Evolutionary conservation across 2,888 invertebrate genomes (phyloP), one percentile per base, ranked within the genome.

Genomic region (Disparrhopalites patrizii): DNA sequence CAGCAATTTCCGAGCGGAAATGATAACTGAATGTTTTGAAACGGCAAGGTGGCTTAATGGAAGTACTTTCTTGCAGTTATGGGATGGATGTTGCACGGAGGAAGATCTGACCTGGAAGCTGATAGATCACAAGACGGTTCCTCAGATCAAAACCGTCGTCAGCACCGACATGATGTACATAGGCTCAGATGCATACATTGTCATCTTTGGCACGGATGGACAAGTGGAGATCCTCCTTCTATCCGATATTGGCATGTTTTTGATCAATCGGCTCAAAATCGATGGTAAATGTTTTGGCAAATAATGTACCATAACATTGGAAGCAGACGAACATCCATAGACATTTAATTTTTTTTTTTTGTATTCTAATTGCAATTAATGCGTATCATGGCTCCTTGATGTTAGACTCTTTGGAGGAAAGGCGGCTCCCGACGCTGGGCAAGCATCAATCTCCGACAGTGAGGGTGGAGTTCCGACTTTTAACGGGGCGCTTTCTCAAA

Each of bases 231-330:
- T 71, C 0, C 70, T 68, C 51, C 25, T 38, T 1, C n/a, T 71
- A 1, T 30, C 51, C 0, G 10, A 15, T 1, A 47, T 55, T 30
- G 51, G 61, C 15, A 69, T 73, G 31, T 40, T 43, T 28, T 20
- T 69, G 0, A 27, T 73, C 1, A 72, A 70, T 33, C 67, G 72
- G 1, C 62, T 74, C 25, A 73, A 68, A 61, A n/a, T 73, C 31
- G 71, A 72, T 64, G 72, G 68, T 68, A 31, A 20, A 25, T 23
- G 7, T 36, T 36, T 36, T 36, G 3, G 15, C 23, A 31, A 36
- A 56, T 30, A 20, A 27, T 28, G n/a, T 7, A 28, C 15, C 25
- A 25, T 52, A n/a, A n/a, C n/a, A n/a, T n/a, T n/a, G n/a, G n/a
- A n/a, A n/a, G n/a, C n/a, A n/a, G n/a, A n/a, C n/a, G n/a, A n/a